Conservation (phyloP, 2,888 invertebrate species). For the Nudaria mundana region DNA sequence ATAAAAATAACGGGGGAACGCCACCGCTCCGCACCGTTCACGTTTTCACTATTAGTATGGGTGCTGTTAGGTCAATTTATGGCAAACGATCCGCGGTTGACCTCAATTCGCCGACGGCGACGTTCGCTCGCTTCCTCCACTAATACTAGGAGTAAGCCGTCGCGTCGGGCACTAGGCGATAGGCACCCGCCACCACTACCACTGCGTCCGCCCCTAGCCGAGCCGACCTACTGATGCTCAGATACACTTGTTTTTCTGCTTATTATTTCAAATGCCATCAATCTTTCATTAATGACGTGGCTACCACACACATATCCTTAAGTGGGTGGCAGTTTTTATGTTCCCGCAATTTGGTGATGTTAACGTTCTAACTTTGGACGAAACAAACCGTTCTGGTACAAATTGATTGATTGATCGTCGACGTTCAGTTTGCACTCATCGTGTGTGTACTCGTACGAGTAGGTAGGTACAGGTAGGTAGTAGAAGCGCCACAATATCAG, state of each 20-base stretch:
- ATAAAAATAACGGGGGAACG: conserved; percentile 1
- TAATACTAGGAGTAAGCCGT: too few relatives aligned
- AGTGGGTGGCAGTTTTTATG: not conserved
- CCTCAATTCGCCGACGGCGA: conserved; percentile 17
- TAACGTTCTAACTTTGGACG: not conserved
- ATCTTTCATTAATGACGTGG: conserved; percentile 1
- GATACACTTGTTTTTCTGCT: conserved; percentile 6
- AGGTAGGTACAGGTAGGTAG: too few relatives aligned
- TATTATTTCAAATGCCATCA: conserved; percentile 6
- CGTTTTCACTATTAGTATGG: conserved; percentile 6
- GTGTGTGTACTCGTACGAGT: too few relatives aligned
- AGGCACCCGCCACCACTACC: conserved; percentile 17
- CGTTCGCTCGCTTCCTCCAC: conserved; percentile 25
- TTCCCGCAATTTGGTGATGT: not conserved
- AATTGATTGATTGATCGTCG: not conserved
- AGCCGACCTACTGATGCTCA: conserved; percentile 8
- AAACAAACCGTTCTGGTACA: not conserved
- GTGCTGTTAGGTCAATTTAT: conserved; percentile 12
- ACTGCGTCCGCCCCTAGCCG: not conserved
- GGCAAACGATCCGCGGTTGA: conserved; percentile 25
- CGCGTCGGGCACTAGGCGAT: too few relatives aligned
- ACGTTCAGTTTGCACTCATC: not conserved
- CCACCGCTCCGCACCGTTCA: too few relatives aligned
- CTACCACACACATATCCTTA: not conserved
- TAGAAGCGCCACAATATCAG: too few relatives aligned